These are phyloP conservation scores for Microcebus tavaratra DNA, from an alignment of 2,113 vertebrate genomes.

Conservation along the genomic window DNA sequence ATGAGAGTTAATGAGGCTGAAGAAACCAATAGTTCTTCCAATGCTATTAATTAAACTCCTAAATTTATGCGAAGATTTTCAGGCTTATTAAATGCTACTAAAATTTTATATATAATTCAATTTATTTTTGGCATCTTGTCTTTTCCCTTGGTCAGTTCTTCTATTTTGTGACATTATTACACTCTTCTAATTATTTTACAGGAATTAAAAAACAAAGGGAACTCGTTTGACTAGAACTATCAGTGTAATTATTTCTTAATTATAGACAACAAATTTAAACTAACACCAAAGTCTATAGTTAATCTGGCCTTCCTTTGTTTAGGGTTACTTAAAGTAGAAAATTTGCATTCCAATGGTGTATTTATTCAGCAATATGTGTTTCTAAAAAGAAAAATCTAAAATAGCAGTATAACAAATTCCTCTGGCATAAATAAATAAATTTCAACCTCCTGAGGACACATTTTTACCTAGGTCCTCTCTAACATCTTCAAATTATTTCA, in stretches of 20 bases:
- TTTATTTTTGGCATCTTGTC: background rate
- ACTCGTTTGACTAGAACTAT: background rate
- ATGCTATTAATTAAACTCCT: background rate
- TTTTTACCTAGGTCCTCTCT: background rate
- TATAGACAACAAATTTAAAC: slow-evolving; percentile 49
- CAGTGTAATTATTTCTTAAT: slow-evolving; percentile 32
- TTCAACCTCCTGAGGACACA: background rate
- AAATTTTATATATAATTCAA: background rate
- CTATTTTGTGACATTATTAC: slow-evolving; percentile 31
- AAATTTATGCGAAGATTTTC: slow-evolving; percentile 1
- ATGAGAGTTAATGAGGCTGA: background rate
- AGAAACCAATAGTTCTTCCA: background rate
- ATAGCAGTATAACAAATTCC: background rate
- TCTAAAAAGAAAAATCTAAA: background rate
- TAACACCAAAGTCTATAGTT: background rate
- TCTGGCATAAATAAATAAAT: background rate
- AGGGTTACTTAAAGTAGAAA: slow-evolving; percentile 1
- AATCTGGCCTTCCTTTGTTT: background rate
- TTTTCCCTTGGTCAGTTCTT: background rate
- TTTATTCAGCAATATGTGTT: background rate
- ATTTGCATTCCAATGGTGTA: slow-evolving; percentile 25
- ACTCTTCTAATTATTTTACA: slow-evolving; percentile 39
- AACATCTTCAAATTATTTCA: background rate
- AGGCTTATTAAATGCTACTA: slow-evolving; percentile 40
- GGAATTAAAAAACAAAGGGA: background rate